Evolutionary conservation across 2,113 vertebrate genomes (phyloP).

Genomic region (Reinhardtius hippoglossoides): DNA sequence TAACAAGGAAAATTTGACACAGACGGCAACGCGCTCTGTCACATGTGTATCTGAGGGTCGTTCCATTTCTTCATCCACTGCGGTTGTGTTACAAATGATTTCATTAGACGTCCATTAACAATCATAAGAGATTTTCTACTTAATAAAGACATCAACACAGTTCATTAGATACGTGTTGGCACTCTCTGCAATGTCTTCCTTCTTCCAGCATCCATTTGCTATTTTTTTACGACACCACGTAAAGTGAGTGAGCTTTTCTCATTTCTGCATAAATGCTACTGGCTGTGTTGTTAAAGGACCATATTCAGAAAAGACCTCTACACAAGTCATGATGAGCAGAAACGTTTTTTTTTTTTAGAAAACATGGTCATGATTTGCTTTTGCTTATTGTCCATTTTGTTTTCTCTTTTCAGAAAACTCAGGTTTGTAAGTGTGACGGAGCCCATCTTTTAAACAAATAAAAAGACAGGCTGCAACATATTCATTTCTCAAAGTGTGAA

Average conservation of each 20-base stretch:
- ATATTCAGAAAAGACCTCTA: background rate
- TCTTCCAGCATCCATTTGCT: conserved; percentile 23
- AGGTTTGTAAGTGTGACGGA: conserved; percentile 1
- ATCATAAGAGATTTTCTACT: conserved; percentile 17
- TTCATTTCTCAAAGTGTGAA: conserved; percentile 9
- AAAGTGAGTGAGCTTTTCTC: conserved; percentile 21
- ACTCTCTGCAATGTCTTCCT: conserved; percentile 37
- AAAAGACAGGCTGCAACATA: conserved; percentile 5
- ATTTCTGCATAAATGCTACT: conserved; percentile 22
- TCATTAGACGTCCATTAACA: conserved; percentile 23
- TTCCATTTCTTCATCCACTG: conserved; percentile 37
- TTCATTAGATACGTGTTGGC: conserved; percentile 63
- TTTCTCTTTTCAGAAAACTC: background rate
- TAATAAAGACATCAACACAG: conserved; percentile 14
- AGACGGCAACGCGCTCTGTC: conserved; percentile 18
- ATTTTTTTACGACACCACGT: conserved; percentile 41
- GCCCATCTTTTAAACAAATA: background rate
- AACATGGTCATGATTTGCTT: background rate
- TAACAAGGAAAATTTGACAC: conserved; percentile 46
- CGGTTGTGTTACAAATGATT: background rate
- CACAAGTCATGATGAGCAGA: background rate
- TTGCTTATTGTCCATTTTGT: background rate
- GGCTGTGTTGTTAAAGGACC: conserved; percentile 8
- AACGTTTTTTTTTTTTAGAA: too few species aligned
- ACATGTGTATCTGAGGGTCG: conserved; percentile 19